Evolutionary conservation across 2,113 vertebrate genomes (phyloP).

Genomic region (Colossoma macropomum): DNA sequence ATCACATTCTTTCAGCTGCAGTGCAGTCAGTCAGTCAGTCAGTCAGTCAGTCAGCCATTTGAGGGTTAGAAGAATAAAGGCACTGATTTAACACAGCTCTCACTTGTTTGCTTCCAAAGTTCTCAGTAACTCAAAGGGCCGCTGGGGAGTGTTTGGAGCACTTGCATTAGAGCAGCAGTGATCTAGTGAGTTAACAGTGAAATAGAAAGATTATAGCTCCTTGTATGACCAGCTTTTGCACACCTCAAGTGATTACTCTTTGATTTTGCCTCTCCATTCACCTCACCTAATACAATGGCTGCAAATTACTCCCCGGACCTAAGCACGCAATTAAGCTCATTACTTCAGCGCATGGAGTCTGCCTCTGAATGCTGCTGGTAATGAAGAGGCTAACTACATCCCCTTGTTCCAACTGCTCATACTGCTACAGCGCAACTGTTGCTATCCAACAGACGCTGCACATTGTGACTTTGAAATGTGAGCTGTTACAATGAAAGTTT

Average conservation of each 20-base stretch:
- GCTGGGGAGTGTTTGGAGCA: neutral
- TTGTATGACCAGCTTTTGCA: neutral
- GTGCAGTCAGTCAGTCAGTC: no score
- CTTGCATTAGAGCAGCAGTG: neutral
- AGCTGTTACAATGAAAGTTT: no score
- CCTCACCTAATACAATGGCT: slow-evolving; percentile 61
- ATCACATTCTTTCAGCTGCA: no score
- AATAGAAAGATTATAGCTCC: slow-evolving; percentile 11
- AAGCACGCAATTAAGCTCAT: slow-evolving; percentile 62
- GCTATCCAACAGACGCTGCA: no score
- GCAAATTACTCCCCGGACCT: slow-evolving; percentile 59
- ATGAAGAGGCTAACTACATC: slow-evolving; percentile 14
- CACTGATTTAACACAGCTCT: no score
- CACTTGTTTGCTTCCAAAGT: neutral
- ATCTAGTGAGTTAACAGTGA: neutral
- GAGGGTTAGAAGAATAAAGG: no score
- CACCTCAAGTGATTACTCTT: slow-evolving; percentile 37
- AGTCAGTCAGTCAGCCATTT: no score
- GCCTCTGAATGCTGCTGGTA: slow-evolving; percentile 58
- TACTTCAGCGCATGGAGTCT: slow-evolving; percentile 31
- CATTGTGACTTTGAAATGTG: no score
- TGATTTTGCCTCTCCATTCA: slow-evolving; percentile 58
- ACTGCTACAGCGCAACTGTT: no score
- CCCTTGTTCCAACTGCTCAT: no score
- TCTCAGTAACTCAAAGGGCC: neutral